Evolutionary conservation across 2,888 invertebrate genomes (phyloP), one percentile per base, ranked within the genome.

Genomic region (Hirtodrosophila alboralis): DNA sequence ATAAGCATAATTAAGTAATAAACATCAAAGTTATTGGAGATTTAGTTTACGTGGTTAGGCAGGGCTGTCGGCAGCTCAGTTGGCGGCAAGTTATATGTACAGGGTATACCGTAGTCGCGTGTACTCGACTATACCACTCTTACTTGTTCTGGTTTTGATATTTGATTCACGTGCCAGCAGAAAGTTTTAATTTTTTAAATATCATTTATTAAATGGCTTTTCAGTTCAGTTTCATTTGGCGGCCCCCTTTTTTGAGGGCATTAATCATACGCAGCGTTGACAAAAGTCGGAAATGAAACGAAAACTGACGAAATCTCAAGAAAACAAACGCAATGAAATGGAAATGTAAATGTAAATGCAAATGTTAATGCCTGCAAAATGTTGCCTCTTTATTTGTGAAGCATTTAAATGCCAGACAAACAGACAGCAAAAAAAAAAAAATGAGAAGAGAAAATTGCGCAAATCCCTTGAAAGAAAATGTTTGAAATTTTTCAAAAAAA

Each of bases 391-490:
- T 81, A 81, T 81, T 81, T 81, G 81, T 75, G 70, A 75, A 81
- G 65, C 81, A 84, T 81, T 81, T 81, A 84, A 76, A 80, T 84
- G 80, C 70, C 41, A 74, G 59, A 47, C 58, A 49, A 53, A 49
- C 43, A 52, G 40, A 12, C 9, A 26, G 13, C 31, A 23, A 43
- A 16, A 21, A 43, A 37, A 40, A 57, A 44, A 51, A 60, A 31
- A 47, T 57, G 63, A 60, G 54, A 61, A 58, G 34, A 63, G 62
- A 64, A 79, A 79, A 79, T 79, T 71, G 75, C 72, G 59, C 71
- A 83, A 79, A 79, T 79, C 78, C 80, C 78, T 83, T 61, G 75
- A 79, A 83, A 77, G n/a, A n/a, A 83, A 83, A 79, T 79, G 84
- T 77, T 80, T 77, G 80, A 80, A 79, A 79, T 80, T 72, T 76